A percentile compares a stretch with the other conserved stretches of the same genome.
phyloP scores from a whole-genome alignment of 1,140 invertebrate genomes.

The Drosophila azteca region DNA sequence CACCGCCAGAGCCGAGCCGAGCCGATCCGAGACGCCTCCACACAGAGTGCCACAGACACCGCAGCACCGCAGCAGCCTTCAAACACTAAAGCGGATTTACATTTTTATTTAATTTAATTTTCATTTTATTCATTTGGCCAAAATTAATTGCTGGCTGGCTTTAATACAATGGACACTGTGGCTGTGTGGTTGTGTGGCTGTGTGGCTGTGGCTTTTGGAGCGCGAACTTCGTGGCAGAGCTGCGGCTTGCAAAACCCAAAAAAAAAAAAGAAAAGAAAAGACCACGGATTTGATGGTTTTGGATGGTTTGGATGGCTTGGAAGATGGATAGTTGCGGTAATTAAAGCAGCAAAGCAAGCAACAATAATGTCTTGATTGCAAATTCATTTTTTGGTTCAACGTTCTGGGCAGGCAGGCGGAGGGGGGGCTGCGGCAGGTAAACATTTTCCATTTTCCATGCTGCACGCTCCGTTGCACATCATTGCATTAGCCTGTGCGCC shows the following conservation, averaged over 20 bases:
- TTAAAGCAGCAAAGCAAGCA: constrained; percentile 34
- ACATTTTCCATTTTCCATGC: constrained; percentile 50
- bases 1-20: no score
- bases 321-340: constrained; percentile 11
- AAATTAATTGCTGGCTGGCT: constrained; percentile 48
- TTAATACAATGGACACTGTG: constrained; percentile 48
- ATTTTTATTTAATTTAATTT: constrained; percentile 45
- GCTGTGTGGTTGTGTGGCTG: neutral
- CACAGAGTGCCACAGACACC: constrained; percentile 1
- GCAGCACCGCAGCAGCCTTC: constrained; percentile 42
- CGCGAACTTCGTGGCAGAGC: constrained; percentile 39
- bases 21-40: no score
- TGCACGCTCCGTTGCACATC: constrained; percentile 68
- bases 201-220: constrained; percentile 38
- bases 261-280: constrained; percentile 11
- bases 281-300: constrained; percentile 4
- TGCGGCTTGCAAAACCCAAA: constrained; percentile 25
- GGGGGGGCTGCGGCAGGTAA: neutral
- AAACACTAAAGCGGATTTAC: constrained; percentile 51
- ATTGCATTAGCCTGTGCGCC: constrained; percentile 63
- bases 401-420: constrained; percentile 43
- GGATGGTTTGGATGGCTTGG: no score
- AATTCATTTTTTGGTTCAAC: constrained; percentile 66
- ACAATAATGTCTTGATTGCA: constrained; percentile 47
- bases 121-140: constrained; percentile 32